Evolutionary conservation across 92 coral and sea anemone genomes (phyloP).

Genomic region (Zoanthus gigantus): DNA sequence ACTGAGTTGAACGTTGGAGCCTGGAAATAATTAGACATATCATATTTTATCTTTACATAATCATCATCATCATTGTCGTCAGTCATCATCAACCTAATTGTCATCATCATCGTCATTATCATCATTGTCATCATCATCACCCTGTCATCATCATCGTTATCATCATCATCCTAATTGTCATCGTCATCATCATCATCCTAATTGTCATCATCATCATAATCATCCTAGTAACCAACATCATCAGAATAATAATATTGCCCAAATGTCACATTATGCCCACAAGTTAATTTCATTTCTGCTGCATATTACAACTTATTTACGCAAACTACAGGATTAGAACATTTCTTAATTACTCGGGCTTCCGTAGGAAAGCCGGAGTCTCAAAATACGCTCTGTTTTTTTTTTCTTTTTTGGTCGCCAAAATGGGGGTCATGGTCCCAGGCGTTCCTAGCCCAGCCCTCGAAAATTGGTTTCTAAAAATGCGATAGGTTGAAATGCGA

Average conservation of each 20-base stretch:
- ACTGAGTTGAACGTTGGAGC: conserved; percentile 88
- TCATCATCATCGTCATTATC: not conserved
- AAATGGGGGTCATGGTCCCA: too few species aligned
- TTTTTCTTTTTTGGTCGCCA: too few species aligned
- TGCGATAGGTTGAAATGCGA: too few species aligned
- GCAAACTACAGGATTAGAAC: not conserved
- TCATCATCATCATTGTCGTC: not conserved
- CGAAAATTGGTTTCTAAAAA: too few species aligned
- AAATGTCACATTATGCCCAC: not conserved
- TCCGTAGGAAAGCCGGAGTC: too few species aligned
- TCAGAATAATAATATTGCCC: not conserved
- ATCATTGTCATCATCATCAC: not conserved
- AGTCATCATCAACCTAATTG: too few species aligned
- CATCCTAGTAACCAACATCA: not conserved
- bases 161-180: too few species aligned
- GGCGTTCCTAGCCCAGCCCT: too few species aligned
- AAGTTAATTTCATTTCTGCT: not conserved
- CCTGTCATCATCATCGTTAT: not conserved
- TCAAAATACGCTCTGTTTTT: too few species aligned
- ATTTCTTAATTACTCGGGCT: too few species aligned
- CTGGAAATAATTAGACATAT: conserved; percentile 40
- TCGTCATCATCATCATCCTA: too few species aligned
- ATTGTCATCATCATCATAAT: too few species aligned
- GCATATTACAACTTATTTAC: not conserved
- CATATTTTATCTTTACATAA: not conserved